Evolutionary conservation across 1,140 invertebrate genomes (phyloP).

Genomic region (Homalodisca vitripennis): DNA sequence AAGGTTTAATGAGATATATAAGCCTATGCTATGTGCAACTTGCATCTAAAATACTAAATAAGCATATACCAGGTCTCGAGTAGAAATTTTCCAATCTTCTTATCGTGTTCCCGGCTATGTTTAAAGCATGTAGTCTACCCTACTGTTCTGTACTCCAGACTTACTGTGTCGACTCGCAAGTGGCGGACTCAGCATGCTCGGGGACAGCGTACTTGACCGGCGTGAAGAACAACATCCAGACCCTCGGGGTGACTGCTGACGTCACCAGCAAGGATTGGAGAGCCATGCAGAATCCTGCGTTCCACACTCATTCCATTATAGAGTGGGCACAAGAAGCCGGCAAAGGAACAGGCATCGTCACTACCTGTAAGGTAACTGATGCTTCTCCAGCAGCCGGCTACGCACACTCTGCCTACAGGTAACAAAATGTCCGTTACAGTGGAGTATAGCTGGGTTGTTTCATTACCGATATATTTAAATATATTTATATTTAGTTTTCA

Average conservation of each 20-base stretch:
- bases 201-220: conserved; percentile 81
- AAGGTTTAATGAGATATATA: no score
- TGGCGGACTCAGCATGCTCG: conserved; percentile 78
- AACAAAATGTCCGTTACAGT: neutral
- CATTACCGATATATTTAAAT: no score
- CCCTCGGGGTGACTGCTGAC: conserved; percentile 69
- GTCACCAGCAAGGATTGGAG: conserved; percentile 59
- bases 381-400: conserved; percentile 61
- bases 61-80: no score
- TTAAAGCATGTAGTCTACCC: no score
- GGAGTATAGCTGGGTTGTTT: no score
- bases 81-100: no score
- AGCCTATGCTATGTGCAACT: no score
- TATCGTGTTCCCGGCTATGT: no score
- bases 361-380: conserved; percentile 56
- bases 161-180: conserved; percentile 78
- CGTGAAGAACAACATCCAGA: conserved; percentile 75
- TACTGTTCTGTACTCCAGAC: no score
- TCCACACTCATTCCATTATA: conserved; percentile 53
- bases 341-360: conserved; percentile 68
- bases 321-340: conserved; percentile 71
- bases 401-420: conserved; percentile 51
- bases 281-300: conserved; percentile 53
- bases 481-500: no score
- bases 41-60: no score